phyloP scores from a whole-genome alignment of 2,888 invertebrate species.

The Digitonthophagus gazella region DNA sequence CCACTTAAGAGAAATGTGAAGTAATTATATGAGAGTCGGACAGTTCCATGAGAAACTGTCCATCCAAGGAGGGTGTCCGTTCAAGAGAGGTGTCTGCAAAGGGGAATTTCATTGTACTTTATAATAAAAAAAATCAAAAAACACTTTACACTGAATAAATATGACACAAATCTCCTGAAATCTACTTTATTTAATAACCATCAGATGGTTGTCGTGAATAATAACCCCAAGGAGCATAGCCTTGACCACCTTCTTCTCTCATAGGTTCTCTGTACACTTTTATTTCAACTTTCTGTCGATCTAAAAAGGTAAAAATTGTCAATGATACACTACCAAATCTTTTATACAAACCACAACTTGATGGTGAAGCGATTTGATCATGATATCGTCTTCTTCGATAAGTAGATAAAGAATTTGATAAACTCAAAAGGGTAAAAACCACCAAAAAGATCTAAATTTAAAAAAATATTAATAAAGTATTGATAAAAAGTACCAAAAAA shows the following conservation, averaged over 20 bases:
- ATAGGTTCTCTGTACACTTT: slow-evolving; percentile 73
- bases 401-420: background rate
- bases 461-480: background rate
- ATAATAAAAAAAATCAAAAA: background rate
- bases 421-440: background rate
- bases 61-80: no score
- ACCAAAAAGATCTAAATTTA: background rate
- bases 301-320: slow-evolving; percentile 19
- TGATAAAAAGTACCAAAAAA: no score
- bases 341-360: slow-evolving; percentile 2
- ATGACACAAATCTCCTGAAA: background rate
- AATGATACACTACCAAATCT: background rate
- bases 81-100: no score
- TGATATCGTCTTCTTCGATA: background rate
- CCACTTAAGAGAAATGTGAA: no score
- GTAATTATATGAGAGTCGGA: no score
- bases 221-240: slow-evolving; percentile 70
- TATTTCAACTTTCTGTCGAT: slow-evolving; percentile 60
- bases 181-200: slow-evolving; percentile 47
- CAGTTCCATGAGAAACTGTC: no score
- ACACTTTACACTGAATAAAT: background rate
- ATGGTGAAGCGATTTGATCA: slow-evolving; percentile 2
- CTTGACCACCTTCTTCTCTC: slow-evolving; percentile 56
- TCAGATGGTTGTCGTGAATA: slow-evolving; percentile 72
- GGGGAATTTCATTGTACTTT: no score